Conservation (phyloP, 2,888 invertebrate species). For the Hoplodrina blanda region DNA sequence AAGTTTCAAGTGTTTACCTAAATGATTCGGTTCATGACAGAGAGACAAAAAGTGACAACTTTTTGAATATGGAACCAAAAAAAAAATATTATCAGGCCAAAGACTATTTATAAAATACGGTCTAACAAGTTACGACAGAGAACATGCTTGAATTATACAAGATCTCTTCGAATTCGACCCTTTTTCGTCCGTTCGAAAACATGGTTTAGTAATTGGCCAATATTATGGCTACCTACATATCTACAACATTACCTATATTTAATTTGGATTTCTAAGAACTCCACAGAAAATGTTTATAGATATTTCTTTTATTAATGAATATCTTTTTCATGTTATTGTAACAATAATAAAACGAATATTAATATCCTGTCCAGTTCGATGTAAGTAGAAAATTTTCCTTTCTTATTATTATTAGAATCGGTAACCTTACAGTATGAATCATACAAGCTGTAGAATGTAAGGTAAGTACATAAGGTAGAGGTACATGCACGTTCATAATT, state of each 20-base stretch:
- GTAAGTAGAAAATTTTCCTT: constrained; percentile 6
- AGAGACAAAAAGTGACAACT: too few relatives aligned
- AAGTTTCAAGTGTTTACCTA: too few relatives aligned
- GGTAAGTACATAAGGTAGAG: too few relatives aligned
- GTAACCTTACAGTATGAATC: constrained; percentile 11
- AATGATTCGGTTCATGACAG: too few relatives aligned
- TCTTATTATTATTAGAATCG: not conserved
- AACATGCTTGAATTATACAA: not conserved
- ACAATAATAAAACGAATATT: constrained; percentile 22
- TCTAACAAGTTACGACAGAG: not conserved
- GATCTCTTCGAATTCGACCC: constrained; percentile 11
- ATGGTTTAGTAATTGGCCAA: constrained; percentile 14
- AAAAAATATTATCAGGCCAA: not conserved
- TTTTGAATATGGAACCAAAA: too few relatives aligned
- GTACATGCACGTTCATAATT: too few relatives aligned
- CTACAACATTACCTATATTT: not conserved
- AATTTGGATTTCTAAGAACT: constrained; percentile 12
- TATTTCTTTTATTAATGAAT: constrained; percentile 42
- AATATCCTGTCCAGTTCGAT: not conserved
- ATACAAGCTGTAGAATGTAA: constrained; percentile 1
- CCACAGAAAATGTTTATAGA: constrained; percentile 16
- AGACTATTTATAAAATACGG: not conserved
- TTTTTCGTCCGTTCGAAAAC: constrained; percentile 17
- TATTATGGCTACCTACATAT: not conserved
- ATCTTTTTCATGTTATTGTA: constrained; percentile 17